A percentile compares a stretch with the other conserved stretches of the same genome.
Conservation (phyloP, 2,113 vertebrate species). For the Phylloscopus trochilus region DNA sequence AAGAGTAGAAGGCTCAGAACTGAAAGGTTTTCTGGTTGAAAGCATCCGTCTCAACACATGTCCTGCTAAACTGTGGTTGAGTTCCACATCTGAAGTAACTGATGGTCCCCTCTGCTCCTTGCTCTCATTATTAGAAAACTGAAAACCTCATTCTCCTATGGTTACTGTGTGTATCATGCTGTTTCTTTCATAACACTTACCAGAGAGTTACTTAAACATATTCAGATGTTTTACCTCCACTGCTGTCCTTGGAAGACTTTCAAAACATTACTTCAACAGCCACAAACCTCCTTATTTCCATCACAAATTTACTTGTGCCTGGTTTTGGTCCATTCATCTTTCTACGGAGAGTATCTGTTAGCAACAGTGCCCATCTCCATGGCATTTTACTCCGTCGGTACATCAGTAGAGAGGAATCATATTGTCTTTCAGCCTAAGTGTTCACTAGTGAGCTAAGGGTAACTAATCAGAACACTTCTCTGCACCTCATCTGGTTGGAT, state of each 20-base stretch:
- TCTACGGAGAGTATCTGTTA: not conserved
- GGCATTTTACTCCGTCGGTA: not conserved
- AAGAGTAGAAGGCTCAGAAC: not conserved
- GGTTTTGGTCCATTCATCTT: not conserved
- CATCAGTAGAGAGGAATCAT: not conserved
- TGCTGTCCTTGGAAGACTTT: not conserved
- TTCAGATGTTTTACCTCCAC: not conserved
- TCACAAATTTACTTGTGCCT: not conserved
- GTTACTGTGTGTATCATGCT: not conserved
- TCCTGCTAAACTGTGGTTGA: not conserved
- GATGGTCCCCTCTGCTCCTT: not conserved
- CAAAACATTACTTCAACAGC: not conserved
- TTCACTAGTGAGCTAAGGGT: not conserved
- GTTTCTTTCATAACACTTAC: not conserved
- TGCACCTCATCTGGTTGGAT: not conserved
- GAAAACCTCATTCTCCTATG: not conserved
- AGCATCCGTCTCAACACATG: not conserved
- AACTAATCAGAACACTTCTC: not conserved
- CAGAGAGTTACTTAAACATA: not conserved
- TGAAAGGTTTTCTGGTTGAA: not conserved
- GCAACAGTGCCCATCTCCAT: not conserved
- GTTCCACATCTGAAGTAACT: not conserved
- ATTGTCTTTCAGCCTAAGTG: not conserved
- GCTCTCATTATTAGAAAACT: not conserved
- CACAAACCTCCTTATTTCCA: not conserved